Percentiles rank a stretch among this genome's conserved stretches.
These are phyloP conservation scores for Rhinolophus sinicus DNA, from an alignment of 2,113 vertebrate species.

Conservation along the genomic window DNA sequence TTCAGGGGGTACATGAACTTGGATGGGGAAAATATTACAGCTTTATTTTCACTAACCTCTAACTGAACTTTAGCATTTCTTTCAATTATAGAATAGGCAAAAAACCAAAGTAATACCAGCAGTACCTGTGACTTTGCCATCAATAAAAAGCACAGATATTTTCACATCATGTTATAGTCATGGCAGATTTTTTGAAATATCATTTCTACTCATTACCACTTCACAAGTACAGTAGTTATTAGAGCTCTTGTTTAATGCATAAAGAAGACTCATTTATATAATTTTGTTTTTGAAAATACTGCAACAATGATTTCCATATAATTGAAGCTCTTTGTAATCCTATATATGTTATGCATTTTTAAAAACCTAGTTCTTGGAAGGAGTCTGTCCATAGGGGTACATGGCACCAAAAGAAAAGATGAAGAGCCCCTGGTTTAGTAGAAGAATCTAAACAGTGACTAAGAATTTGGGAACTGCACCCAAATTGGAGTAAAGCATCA, in stretches of 20 bases:
- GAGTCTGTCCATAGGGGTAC: not conserved
- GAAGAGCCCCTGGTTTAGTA: conserved; percentile 23
- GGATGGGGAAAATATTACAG: not conserved
- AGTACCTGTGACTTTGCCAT: conserved; percentile 6
- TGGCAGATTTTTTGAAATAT: conserved; percentile 38
- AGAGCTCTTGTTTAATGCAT: conserved; percentile 18
- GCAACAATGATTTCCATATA: conserved; percentile 11
- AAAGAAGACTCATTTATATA: conserved; percentile 46
- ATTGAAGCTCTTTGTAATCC: conserved; percentile 12
- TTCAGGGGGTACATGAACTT: not conserved
- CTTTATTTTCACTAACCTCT: conserved; percentile 57
- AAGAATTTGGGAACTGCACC: conserved; percentile 54
- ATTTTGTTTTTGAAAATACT: conserved; percentile 46
- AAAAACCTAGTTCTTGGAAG: conserved; percentile 23
- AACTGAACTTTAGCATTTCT: conserved; percentile 52
- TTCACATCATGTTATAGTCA: not conserved
- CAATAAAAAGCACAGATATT: conserved; percentile 42
- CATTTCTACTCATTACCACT: conserved; percentile 29
- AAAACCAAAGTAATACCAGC: conserved; percentile 19
- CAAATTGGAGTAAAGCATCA: conserved; percentile 13
- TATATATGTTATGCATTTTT: not conserved
- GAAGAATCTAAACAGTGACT: conserved; percentile 17
- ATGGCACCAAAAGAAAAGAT: not conserved
- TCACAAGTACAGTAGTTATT: conserved; percentile 37
- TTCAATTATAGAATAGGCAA: conserved; percentile 2